These are phyloP conservation scores for Reticulitermes speratus DNA, from an alignment of 1,140 invertebrate species.

Conservation along the genomic window DNA sequence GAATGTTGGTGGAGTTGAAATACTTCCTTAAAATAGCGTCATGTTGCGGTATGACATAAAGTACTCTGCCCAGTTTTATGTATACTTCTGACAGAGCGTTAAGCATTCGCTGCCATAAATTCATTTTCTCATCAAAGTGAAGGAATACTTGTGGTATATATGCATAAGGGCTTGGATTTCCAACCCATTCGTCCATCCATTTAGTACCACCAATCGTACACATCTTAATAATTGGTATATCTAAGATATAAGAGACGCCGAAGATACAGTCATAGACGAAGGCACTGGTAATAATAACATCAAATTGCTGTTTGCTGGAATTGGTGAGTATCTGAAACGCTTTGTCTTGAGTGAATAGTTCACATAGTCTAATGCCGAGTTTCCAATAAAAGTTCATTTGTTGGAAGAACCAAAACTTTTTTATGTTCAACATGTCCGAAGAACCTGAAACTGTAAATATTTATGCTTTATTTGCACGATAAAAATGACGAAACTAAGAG, in stretches of 20 bases:
- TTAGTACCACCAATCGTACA: not conserved
- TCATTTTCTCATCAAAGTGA: conserved; percentile 37
- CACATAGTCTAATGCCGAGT: not conserved
- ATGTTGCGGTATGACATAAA: too few species aligned
- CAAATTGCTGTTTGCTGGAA: not conserved
- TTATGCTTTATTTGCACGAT: too few species aligned
- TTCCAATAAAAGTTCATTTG: not conserved
- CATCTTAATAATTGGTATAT: not conserved
- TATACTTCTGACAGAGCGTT: not conserved
- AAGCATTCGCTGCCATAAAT: not conserved
- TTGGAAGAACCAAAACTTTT: not conserved
- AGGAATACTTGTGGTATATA: conserved; percentile 38
- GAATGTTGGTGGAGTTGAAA: too few species aligned
- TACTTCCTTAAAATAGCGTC: too few species aligned
- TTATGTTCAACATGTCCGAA: not conserved
- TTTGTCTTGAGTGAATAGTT: not conserved
- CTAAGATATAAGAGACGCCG: not conserved
- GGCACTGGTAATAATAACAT: not conserved
- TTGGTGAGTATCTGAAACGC: not conserved
- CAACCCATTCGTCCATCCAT: conserved; percentile 22
- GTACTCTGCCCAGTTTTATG: too few species aligned
- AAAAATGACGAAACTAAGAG: too few species aligned
- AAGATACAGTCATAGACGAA: not conserved
- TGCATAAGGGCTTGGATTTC: conserved; percentile 35
- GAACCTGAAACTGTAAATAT: too few species aligned